These are phyloP conservation scores for Paradoxurus hermaphroditus DNA, from an alignment of 2,113 vertebrate genomes.

Conservation along the genomic window DNA sequence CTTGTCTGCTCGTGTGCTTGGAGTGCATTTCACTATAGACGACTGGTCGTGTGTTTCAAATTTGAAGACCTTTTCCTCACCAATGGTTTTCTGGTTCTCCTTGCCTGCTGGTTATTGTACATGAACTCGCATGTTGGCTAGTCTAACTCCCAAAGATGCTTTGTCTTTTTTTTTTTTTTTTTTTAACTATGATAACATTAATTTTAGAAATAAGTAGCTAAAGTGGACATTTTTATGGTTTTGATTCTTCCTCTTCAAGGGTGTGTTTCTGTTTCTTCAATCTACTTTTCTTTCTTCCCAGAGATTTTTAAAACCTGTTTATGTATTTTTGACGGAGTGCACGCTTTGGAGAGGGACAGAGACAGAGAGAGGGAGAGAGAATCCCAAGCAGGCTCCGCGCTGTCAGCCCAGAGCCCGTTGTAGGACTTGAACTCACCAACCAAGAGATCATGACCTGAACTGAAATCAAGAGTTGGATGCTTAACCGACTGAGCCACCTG, in stretches of 20 bases:
- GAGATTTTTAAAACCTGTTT: not conserved
- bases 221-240: not conserved
- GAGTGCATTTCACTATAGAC: not conserved
- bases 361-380: no score
- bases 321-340: no score
- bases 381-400: no score
- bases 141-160: not conserved
- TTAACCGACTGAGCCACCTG: no score
- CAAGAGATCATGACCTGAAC: no score
- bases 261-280: not conserved
- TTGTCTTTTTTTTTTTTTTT: not conserved
- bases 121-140: not conserved
- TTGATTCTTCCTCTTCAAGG: not conserved
- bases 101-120: no score
- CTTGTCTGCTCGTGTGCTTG: accelerated
- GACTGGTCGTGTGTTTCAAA: not conserved
- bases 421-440: no score
- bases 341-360: no score
- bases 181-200: not conserved
- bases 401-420: no score
- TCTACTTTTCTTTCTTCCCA: not conserved
- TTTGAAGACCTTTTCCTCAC: no score
- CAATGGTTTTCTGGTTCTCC: not conserved
- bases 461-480: no score
- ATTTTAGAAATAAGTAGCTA: not conserved